phyloP scores from a whole-genome alignment of 2,113 vertebrate genomes.

The Saimiri boliviensis region DNA sequence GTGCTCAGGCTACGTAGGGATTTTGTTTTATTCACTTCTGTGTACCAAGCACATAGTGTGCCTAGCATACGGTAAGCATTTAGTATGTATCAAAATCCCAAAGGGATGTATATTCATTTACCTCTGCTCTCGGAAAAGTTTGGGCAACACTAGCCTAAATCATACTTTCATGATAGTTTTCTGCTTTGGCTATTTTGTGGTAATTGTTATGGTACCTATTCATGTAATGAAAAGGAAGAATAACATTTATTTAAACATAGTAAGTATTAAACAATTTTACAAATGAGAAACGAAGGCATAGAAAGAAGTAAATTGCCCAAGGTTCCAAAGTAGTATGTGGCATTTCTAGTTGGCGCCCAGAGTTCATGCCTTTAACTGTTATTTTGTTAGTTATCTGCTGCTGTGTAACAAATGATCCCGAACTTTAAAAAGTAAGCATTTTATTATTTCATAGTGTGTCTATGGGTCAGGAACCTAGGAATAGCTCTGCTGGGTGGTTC shows the following conservation, averaged over 20 bases:
- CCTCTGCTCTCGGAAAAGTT: background rate
- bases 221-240: background rate
- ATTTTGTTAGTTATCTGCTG: background rate
- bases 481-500: background rate
- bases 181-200: background rate
- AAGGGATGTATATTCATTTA: background rate
- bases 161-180: background rate
- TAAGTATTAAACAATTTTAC: background rate
- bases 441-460: background rate
- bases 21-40: slow-evolving; percentile 20
- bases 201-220: slow-evolving; percentile 8
- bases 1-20: background rate
- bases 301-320: background rate
- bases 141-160: background rate
- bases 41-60: background rate
- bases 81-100: background rate
- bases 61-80: background rate
- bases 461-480: background rate
- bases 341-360: background rate
- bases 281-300: background rate
- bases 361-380: background rate
- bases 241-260: background rate
- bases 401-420: background rate
- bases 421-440: background rate
- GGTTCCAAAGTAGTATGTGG: background rate